Evolutionary conservation across 2,888 invertebrate genomes (phyloP), one percentile per base, ranked within the genome.

Genomic region (Perdita meconis): DNA sequence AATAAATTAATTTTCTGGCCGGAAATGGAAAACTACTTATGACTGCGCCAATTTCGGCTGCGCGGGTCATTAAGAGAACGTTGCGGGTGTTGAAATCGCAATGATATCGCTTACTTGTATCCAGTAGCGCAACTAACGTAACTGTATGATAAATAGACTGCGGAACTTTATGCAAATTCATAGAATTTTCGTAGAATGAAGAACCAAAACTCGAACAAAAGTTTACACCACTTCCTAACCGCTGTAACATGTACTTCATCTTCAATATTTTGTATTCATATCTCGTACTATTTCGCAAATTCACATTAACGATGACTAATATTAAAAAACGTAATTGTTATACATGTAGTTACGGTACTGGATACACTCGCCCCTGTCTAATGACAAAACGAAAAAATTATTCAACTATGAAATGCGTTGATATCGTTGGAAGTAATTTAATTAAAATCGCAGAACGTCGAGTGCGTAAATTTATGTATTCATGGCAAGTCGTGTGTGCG

Each of bases 11-110:
- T 6, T 22, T 22, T 10, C 12, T 22, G 3, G 22, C 3, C 44
- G 2, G 6, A 1, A 47, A 22, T 47, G 19, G 16, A 10, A 44
- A 1, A 22, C 10, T 10, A 19, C n/a, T 30, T 26, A 1, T 2
- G 30, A 13, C 1, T 8, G 26, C 8, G 8, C n/a, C 16, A 30
- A 26, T 47, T 22, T 10, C 16, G 47, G 47, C 1, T 1, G 0
- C 19, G 2, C 8, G 0, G 10, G 16, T 16, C 19, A 12, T 44
- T 44, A 12, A 10, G 8, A 8, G 10, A 8, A 26, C 3, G n/a
- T n/a, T 26, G 51, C 5, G 26, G 26, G 12, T 22, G 22, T 40
- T 60, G 5, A 44, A 36, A 40, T 66, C 56, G 47, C 55, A 55
- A 44, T 56, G 30, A 19, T 22, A 42, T 51, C 26, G 36, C 19